Evolutionary conservation across 64 coral and sea anemone species (phyloP), one percentile per base, ranked within the genome.

Genomic region (Dendrophyllia cribrosa): DNA sequence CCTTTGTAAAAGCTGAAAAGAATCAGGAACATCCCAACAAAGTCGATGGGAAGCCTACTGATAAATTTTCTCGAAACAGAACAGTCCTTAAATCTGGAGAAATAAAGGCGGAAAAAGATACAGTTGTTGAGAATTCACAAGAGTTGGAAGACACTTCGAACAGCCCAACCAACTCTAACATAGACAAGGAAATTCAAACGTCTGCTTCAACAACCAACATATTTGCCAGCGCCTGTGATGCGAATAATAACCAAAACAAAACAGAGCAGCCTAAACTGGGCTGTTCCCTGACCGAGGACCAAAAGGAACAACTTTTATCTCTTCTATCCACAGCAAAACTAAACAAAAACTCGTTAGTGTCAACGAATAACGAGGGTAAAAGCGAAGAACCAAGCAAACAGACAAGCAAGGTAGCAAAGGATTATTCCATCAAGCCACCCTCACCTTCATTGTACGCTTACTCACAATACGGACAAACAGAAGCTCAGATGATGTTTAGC

Each of bases 401-500:
- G 46, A 75, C 16, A 45, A 44, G 14, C 6, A 84, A 67, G 43
- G 19, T 10, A 51, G 20, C 9, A 9, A 61, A 84, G 21, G 61
- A 84, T 19, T 7, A 51, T 0, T 14, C 44, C 7, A 44, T 72
- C 9, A 91, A 84, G 55, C 64, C 89, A 59, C 67, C 89, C 6
- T 83, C 89, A 9, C 89, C 89, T 16, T 73, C 66, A n/a, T 50
- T 63, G 21, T 91, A 61, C 83, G 26, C 17, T 12, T 71, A 83
- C 17, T 53, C 69, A 64, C 82, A 76, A 24, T 85, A 86, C 19
- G 20, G 9, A 3, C 83, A 66, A 62, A 59, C 53, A 3, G 78
- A 91, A 17, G 17, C 53, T 9, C 51, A 69, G 34, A 89, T 90
- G 79, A 61, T 96, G 49, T 96, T 96, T 51, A 26, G 77, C 16